Evolutionary conservation across 2,888 invertebrate genomes (phyloP).

Genomic region (Lomographa bimaculata): DNA sequence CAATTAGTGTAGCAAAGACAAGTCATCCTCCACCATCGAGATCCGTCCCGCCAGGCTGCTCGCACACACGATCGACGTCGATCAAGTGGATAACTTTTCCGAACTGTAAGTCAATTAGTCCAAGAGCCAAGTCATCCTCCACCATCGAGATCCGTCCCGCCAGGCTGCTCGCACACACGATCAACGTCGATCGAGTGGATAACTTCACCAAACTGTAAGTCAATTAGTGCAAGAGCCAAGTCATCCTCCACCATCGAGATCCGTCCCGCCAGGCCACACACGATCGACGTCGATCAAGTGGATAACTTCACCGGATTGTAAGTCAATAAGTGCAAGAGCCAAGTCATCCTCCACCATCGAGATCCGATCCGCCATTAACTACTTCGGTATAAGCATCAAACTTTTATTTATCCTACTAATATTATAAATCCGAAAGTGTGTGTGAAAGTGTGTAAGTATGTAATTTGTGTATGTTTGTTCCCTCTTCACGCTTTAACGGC

Average conservation of each 20-base stretch:
- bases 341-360: constrained; percentile 83
- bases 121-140: constrained; percentile 83
- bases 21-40: constrained; percentile 82
- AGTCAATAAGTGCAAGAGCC: constrained; percentile 55
- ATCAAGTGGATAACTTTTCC: constrained; percentile 62
- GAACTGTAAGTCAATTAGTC: constrained; percentile 59
- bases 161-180: constrained; percentile 81
- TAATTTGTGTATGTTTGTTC: too few species aligned
- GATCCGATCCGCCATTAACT: constrained; percentile 77
- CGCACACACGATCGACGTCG: constrained; percentile 83
- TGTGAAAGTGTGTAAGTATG: too few species aligned
- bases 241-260: constrained; percentile 84
- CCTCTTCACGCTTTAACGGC: too few species aligned
- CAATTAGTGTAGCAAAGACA: constrained; percentile 73
- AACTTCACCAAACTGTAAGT: constrained; percentile 55
- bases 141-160: constrained; percentile 80
- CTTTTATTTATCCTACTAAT: too few species aligned
- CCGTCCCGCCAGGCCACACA: constrained; percentile 77
- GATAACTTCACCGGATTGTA: constrained; percentile 53
- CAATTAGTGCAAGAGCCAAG: constrained; percentile 61
- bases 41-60: constrained; percentile 80
- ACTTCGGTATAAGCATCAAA: too few species aligned
- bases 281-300: constrained; percentile 81
- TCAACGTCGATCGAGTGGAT: constrained; percentile 80
- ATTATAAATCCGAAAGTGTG: too few species aligned